A percentile compares a stretch with the other conserved stretches of the same genome.
Evolutionary conservation across 2,113 vertebrate genomes (phyloP).

Genomic region (Malurus cyaneus): DNA sequence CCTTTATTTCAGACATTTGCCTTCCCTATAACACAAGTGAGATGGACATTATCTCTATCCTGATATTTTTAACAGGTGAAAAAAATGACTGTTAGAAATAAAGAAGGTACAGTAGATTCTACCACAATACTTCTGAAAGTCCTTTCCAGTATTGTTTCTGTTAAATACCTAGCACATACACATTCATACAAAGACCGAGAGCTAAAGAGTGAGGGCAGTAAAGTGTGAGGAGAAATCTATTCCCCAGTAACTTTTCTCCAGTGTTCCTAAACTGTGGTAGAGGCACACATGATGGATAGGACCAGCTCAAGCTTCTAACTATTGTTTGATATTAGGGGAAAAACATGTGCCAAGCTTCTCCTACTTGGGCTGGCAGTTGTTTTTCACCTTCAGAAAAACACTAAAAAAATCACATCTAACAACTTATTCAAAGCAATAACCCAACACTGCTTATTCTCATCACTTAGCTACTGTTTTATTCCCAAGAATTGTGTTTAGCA

Average conservation of each 20-base stretch:
- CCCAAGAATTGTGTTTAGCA: background rate
- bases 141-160: background rate
- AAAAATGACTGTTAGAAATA: background rate
- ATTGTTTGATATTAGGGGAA: background rate
- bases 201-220: background rate
- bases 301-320: background rate
- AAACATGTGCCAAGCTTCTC: accelerated
- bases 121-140: background rate
- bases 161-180: background rate
- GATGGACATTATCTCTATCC: background rate
- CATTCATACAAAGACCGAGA: accelerated
- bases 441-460: background rate
- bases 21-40: background rate
- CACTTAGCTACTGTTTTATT: background rate
- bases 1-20: background rate
- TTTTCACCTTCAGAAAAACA: background rate
- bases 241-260: background rate
- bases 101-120: background rate
- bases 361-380: background rate
- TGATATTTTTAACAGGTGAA: background rate
- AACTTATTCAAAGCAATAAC: background rate
- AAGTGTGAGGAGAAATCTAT: accelerated
- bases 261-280: background rate
- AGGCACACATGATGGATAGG: background rate
- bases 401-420: background rate